A percentile compares a stretch with the other conserved stretches of the same genome.
Conservation (phyloP, 2,113 vertebrate species). For the Callithrix jacchus region DNA sequence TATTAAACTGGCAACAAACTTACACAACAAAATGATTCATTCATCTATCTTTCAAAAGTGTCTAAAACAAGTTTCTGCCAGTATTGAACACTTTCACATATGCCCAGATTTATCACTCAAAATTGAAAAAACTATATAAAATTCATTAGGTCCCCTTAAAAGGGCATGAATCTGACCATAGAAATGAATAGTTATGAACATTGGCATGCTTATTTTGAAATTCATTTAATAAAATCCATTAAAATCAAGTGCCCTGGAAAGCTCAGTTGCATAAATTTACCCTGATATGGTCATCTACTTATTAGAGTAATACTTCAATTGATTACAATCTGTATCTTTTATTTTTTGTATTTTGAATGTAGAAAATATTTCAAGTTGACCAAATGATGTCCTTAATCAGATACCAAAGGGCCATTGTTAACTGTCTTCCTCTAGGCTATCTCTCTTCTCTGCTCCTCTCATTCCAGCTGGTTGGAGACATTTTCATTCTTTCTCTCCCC, state of each 20-base stretch:
- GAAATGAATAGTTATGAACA: neutral
- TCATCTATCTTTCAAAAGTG: neutral
- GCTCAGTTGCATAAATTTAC: neutral
- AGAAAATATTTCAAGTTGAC: neutral
- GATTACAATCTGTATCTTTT: neutral
- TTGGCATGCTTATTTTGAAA: slow-evolving; percentile 23
- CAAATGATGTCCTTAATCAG: neutral
- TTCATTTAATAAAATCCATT: neutral
- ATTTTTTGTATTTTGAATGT: slow-evolving; percentile 8
- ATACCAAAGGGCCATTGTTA: neutral
- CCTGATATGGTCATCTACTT: neutral
- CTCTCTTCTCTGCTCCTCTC: neutral
- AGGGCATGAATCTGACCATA: neutral
- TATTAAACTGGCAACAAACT: neutral
- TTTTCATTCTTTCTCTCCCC: neutral
- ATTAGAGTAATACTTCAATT: slow-evolving; percentile 6
- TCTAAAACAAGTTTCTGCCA: neutral
- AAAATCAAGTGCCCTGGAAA: slow-evolving; percentile 22
- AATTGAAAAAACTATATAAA: neutral
- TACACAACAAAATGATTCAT: neutral
- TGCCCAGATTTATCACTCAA: neutral
- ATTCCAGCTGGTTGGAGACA: neutral
- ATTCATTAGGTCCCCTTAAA: neutral
- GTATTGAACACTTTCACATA: neutral
- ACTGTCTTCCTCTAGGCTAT: neutral